Base-by-base conservation (phyloP, 2,113 vertebrate species). In the Sclerurus mexicanus region DNA sequence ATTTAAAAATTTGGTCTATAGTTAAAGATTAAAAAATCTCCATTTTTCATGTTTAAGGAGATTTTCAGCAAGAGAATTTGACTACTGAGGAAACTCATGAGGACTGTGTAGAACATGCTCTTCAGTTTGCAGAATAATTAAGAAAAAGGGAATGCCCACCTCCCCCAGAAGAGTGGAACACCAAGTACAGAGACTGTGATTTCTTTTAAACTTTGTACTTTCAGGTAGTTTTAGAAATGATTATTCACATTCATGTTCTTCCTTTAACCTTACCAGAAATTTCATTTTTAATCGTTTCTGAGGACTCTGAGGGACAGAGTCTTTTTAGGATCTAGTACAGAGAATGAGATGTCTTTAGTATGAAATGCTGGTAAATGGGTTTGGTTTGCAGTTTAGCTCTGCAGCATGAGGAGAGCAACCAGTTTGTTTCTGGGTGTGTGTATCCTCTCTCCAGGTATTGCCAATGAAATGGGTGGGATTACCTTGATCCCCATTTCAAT, bases 401-500 rank as follows among this genome's bases (percentile, higher is more conserved):
- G 62, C 37, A 39, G 24, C 24, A 7, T 17, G n/a, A 56, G 40
- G 42, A 63, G 60, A 66, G 47, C 77, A 44, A 33, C 19, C 1
- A 5, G 8, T 90, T 95, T 35, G 63, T 72, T 84, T 83, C 59
- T 77, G 49, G 14, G 3, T 86, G 31, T 80, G 9, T 90, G 1
- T 92, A 2, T 89, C 55, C 17, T 77, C 50, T 96, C 50, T 96
- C 33, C 96, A 99, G 99, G 98, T 89, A 19, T 98, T 80, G 97
- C 97, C 39, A 98, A 85, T 47, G 98, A 99, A 13, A 80, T 93
- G 69, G 98, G 98, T 47, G 97, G 98, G 31, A 98, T 99, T 79
- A 98, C 98, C 1, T 92, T 99, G 95, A 98, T 99, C 92, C 99
- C 99, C 97, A 95, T 98, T 82, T 98, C 98, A 0, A 56, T 98